Base-by-base conservation (phyloP, 2,888 invertebrate species). In the Melolontha melolontha region DNA sequence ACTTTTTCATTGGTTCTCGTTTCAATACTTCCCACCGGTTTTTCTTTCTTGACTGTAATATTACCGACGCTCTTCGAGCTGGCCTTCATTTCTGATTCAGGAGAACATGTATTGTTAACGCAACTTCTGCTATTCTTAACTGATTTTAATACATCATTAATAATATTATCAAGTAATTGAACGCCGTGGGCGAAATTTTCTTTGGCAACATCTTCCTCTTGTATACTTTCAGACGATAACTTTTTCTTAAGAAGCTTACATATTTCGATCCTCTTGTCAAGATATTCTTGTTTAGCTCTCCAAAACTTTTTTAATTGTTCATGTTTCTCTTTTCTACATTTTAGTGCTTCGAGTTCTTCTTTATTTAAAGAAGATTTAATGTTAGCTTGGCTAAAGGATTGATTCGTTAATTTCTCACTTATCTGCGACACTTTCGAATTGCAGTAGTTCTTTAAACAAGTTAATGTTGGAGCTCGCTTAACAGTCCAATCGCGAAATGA, bases 241-340 rank as follows among this genome's bases (percentile, higher is more conserved):
- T 66, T 73, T 16, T 69, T 64, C 44, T 72, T 74, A 2, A 75
- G 68, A 67, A 71, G 66, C 14, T 71, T 70, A 40, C 73, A 76
- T 49, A 72, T 74, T 63, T 74, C 71, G 1, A 76, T 73, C n/a
- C 75, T 72, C 55, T 71, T 72, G n/a, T 73, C 72, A 27, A 75
- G 69, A 57, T 76, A 77, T 34, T 74, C 74, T 40, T 77, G 75
- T 5, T 75, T 65, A n/a, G 73, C 72, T 8, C 57, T 67, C 76
- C 75, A 75, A 62, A 75, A 77, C 11, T 44, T 63, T 64, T 71
- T 73, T 17, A 75, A 17, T 14, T 71, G 71, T 27, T 75, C 74
- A 63, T 74, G 74, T 34, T 72, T 72, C 39, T 74, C 71, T 55
- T 71, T 73, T 62, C 73, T 73, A 2, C 69, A 57, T 14, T 72